These are phyloP conservation scores for Drosophila melanosoma DNA, from an alignment of 2,888 invertebrate genomes.

Conservation along the genomic window DNA sequence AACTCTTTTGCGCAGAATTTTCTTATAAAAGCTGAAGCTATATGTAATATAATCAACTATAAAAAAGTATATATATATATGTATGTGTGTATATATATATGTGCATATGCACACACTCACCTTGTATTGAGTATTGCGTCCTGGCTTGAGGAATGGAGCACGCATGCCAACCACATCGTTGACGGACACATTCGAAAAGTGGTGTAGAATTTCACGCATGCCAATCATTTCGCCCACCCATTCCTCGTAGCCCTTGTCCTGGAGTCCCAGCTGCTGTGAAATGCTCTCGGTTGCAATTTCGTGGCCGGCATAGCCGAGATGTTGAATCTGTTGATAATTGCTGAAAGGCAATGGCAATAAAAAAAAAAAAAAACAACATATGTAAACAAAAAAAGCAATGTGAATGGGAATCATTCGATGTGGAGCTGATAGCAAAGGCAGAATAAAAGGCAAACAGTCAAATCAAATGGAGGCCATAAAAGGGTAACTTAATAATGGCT, in stretches of 20 bases:
- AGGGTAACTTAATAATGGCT: constrained; percentile 13
- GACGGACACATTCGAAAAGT: constrained; percentile 92
- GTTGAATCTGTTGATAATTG: constrained; percentile 96
- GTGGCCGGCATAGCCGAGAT: constrained; percentile 94
- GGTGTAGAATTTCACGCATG: constrained; percentile 93
- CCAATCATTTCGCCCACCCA: constrained; percentile 98
- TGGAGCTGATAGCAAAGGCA: not conserved
- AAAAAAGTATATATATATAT: not conserved
- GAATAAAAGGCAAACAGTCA: constrained; percentile 30
- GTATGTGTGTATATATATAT: constrained; percentile 17
- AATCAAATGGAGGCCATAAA: constrained; percentile 43
- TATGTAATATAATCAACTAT: not conserved
- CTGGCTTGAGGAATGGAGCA: constrained; percentile 96
- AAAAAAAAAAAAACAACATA: not conserved
- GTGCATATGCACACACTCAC: constrained; percentile 84
- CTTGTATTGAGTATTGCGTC: constrained; percentile 96
- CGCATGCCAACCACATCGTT: constrained; percentile 94
- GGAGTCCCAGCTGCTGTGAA: constrained; percentile 91
- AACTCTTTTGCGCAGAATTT: not conserved
- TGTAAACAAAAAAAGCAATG: constrained; percentile 16
- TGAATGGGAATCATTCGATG: constrained; percentile 37
- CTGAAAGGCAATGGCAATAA: constrained; percentile 85
- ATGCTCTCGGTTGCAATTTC: constrained; percentile 90
- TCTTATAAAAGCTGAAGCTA: not conserved
- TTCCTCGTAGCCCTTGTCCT: constrained; percentile 95